Base-by-base conservation (phyloP, 1,140 invertebrate genomes). In the Pinna nobilis region DNA sequence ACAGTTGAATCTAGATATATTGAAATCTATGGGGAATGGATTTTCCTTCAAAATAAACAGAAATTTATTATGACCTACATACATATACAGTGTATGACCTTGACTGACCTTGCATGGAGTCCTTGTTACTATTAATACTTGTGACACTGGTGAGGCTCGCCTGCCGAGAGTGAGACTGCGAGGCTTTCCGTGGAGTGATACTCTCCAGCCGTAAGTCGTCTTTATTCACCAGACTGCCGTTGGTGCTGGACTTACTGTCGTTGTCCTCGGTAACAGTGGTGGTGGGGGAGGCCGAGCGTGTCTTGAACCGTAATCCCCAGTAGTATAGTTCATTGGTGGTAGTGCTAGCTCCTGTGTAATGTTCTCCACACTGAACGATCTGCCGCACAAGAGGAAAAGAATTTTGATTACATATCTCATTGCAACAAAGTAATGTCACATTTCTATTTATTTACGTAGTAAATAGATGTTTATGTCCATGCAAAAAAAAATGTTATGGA, bases 271-370 rank as follows among this genome's bases (percentile, higher is more conserved):
- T 49, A 5, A 57, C 57, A 4, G 49, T 44, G 0, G 70, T 33
- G 11, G 53, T 23, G 7, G 63, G 51, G n/a, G n/a, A n/a, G n/a
- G n/a, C n/a, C 0, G 70, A 89, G 5, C 90, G 83, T 30, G 78
- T 80, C 57, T 87, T 87, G 61, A 86, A 87, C 30, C 89, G 88
- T 15, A 92, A 91, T 23, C 94, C 94, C 93, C 94, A 94, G 71
- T 94, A 92, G 60, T 92, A 92, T 1, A 94, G 87, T 66, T 93
- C 91, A 83, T 94, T 93, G 69, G 94, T 91, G 25, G 91, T 85
- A 1, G 93, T 93, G 41, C 91, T 91, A 41, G 92, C 91, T 32
- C 93, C 89, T 1, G 93, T 93, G 78, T 92, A 94, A 39, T 92
- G 92, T 35, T 92, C 91, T 28, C 92, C 93, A 87, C 93, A 93